phyloP scores from a whole-genome alignment of 2,797 vertebrate genomes.

The Dipus sagitta region DNA sequence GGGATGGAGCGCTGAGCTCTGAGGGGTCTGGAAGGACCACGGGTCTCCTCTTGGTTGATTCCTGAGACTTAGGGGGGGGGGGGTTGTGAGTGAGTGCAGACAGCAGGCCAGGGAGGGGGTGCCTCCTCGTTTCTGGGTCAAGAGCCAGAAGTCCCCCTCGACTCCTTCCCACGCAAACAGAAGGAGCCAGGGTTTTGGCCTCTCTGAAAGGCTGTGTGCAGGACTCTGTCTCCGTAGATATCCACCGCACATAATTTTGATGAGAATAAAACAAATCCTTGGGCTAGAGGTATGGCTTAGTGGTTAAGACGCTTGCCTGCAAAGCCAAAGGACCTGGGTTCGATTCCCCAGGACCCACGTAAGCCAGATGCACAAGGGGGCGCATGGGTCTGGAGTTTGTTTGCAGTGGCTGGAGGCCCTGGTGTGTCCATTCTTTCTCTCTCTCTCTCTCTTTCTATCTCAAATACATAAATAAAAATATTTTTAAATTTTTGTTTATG shows the following conservation, averaged over 20 bases:
- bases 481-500: too few relatives aligned
- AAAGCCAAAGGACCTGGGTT: too few relatives aligned
- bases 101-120: constrained; percentile 77
- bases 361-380: too few relatives aligned
- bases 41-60: constrained; percentile 72
- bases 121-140: constrained; percentile 62
- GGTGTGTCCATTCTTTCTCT: too few relatives aligned
- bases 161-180: background rate
- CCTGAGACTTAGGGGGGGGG: constrained; percentile 77
- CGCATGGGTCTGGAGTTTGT: too few relatives aligned
- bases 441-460: too few relatives aligned
- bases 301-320: too few relatives aligned
- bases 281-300: too few relatives aligned
- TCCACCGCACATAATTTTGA: background rate
- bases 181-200: background rate
- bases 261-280: background rate
- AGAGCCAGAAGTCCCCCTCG: background rate
- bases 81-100: constrained; percentile 72
- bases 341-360: too few relatives aligned
- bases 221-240: background rate
- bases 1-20: constrained; percentile 74
- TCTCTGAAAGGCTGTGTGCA: background rate
- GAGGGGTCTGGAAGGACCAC: constrained; percentile 80
- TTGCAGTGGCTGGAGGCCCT: too few relatives aligned
- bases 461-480: too few relatives aligned